Percentiles rank a stretch among this genome's conserved stretches.
Conservation (phyloP, 1,140 invertebrate genomes). For the Drosophila pseudoobscura region DNA sequence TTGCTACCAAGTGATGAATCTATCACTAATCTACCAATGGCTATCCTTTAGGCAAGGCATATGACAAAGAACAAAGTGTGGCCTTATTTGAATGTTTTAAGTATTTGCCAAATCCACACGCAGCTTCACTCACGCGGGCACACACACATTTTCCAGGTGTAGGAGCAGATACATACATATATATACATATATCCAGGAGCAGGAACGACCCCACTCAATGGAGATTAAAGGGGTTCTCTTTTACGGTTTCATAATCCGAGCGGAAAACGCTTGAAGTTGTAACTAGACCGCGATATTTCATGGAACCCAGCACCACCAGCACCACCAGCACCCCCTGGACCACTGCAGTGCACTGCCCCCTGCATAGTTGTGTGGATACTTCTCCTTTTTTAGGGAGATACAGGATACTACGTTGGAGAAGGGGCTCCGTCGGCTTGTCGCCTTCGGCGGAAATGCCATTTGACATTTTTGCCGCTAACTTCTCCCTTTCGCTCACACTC, state of each 20-base stretch:
- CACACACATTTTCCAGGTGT: neutral
- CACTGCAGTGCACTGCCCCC: neutral
- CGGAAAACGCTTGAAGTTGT: slow-evolving; percentile 69
- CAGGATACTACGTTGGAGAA: too few species aligned
- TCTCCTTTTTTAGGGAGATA: slow-evolving; percentile 4
- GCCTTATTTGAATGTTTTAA: slow-evolving; percentile 11
- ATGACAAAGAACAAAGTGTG: slow-evolving; percentile 12
- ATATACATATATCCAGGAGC: neutral
- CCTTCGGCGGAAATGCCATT: slow-evolving; percentile 68
- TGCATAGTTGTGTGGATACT: slow-evolving; percentile 34
- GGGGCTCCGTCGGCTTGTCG: slow-evolving; percentile 33
- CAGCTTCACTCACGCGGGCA: neutral
- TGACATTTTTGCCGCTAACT: slow-evolving; percentile 60
- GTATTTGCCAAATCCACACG: slow-evolving; percentile 38
- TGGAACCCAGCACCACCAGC: slow-evolving; percentile 13
- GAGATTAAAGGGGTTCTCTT: slow-evolving; percentile 36
- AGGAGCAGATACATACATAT: neutral
- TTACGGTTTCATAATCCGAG: slow-evolving; percentile 68
- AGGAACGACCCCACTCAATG: slow-evolving; percentile 12
- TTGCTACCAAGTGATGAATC: too few species aligned
- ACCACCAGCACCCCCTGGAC: neutral
- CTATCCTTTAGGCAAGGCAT: slow-evolving; percentile 4
- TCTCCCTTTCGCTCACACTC: neutral
- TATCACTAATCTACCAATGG: slow-evolving; percentile 6
- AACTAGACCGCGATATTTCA: slow-evolving; percentile 72